Base-by-base conservation (phyloP, 2,888 invertebrate species). In the Steinernema carpocapsae region DNA sequence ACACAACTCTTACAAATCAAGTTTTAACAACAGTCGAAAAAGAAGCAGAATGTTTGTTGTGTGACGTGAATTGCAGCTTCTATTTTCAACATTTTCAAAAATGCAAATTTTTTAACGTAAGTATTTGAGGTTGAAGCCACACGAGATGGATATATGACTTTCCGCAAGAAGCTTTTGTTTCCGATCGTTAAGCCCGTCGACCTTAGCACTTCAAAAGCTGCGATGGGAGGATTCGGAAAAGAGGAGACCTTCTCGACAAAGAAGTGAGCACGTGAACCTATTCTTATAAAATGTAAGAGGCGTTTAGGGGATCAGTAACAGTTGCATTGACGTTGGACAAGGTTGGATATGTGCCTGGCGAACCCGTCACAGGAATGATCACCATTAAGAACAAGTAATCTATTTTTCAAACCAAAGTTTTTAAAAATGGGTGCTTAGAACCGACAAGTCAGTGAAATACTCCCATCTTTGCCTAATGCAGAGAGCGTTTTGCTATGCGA, bases 121-220 rank as follows among this genome's bases (percentile, higher is more conserved):
- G 17, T 37, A 22, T n/a, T 76, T 32, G 29, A 76, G 76, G 24
- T 77, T 0, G 70, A 79, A 71, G 79, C 74, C 7, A 72, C 52
- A 17, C 79, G 79, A 22, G 64, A 59, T 26, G 71, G 76, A n/a
- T 19, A 17, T 24, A 52, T 59, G 3, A 71, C 71, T 6, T 56
- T 77, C n/a, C 73, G 79, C n/a, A 52, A 77, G 56, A 78, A 78
- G 74, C 32, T 77, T 7, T 72, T 78, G 0, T 78, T 78, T 37
- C 77, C 78, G 0, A 71, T 78, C 14, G 78, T 78, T 32, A 32
- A 29, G 3, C 75, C 56, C n/a, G 24, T 32, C 12, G 19, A 45
- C 37, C 52, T 76, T 29, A 32, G 64, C 24, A n/a, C 32, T 24
- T 24, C 29, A 24, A n/a, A 29, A 10, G 10, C 22, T 19, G 56